Base-by-base conservation (phyloP, 2,797 vertebrate species). In the Cynopterus sphinx region DNA sequence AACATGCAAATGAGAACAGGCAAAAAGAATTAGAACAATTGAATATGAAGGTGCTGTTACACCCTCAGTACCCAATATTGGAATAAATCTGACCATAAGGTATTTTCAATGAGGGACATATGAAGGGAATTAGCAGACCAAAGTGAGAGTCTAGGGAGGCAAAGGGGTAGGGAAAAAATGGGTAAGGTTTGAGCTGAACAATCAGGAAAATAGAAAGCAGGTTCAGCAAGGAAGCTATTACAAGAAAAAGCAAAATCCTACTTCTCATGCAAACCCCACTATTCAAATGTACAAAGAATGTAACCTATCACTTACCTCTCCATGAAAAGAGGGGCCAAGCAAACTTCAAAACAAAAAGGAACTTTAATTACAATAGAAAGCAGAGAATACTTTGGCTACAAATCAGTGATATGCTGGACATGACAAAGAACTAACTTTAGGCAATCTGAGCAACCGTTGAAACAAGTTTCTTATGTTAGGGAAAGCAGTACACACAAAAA, bases 271-370 rank as follows among this genome's bases (percentile, higher is more conserved):
- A 98, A 93, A 96, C 96, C 84, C 95, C 93, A 97, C 96, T 94
- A 93, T 90, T 96, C 96, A 97, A 97, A 97, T 95, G 89, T 96
- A 96, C 93, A 81, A 96, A 97, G 79, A 96, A 94, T 55, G n/a
- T 94, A 95, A 89, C 89, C 97, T 98, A 96, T 68, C 94, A 98
- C 97, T 97, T 97, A 97, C 96, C 96, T 97, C 90, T 96, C 79
- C 94, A 93, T 31, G 95, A 87, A 97, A 96, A 97, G 74, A 94
- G 79, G 95, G 79, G 95, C 95, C 96, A 91, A 96, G 97, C 95
- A 97, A 97, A 97, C 97, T 97, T 97, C 96, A 97, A 97, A 97
- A 98, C 93, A 98, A 94, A 97, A 97, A 94, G 86, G 94, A 97
- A 96, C 93, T 96, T 97, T 78, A 94, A 96, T 95, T 97, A 97